Evolutionary conservation across 2,888 invertebrate species (phyloP).

Genomic region (Nudaria mundana): DNA sequence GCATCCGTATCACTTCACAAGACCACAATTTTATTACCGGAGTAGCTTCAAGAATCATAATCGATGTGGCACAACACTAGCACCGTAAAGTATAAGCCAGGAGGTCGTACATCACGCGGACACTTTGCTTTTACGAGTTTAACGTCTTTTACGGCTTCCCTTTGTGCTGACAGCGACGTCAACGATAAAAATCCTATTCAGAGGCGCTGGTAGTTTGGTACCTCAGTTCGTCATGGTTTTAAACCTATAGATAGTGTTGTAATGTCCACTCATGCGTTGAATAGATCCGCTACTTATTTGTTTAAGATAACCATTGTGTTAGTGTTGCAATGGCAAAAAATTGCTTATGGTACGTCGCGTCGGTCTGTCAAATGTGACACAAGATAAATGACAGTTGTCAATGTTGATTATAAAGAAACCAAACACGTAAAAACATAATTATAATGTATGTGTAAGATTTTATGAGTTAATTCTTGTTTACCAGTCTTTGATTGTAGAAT

Average conservation of each 20-base stretch:
- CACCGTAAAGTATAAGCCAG: conserved; percentile 41
- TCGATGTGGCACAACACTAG: conserved; percentile 43
- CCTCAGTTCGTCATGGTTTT: conserved; percentile 46
- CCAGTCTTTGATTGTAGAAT: no score
- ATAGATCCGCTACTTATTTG: conserved; percentile 26
- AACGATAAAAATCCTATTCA: conserved; percentile 60
- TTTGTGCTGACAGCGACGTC: conserved; percentile 53
- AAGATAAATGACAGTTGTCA: no score
- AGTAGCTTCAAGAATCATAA: conserved; percentile 55
- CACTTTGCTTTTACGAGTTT: conserved; percentile 57
- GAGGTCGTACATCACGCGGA: conserved; percentile 53
- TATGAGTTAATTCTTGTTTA: no score
- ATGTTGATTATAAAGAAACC: no score
- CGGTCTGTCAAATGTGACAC: no score
- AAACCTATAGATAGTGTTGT: conserved; percentile 35
- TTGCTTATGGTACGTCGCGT: no score
- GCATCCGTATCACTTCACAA: no score
- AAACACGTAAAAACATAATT: no score
- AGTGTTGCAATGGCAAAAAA: conserved; percentile 4
- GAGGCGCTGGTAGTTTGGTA: conserved; percentile 41
- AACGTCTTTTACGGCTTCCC: conserved; percentile 54
- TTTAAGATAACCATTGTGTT: conserved; percentile 10
- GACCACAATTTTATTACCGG: no score
- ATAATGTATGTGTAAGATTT: no score
- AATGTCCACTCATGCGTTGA: conserved; percentile 23